A percentile compares a stretch with the other conserved stretches of the same genome.
phyloP scores from a whole-genome alignment of 2,888 invertebrate species.

The Ennomos fuscantarius region DNA sequence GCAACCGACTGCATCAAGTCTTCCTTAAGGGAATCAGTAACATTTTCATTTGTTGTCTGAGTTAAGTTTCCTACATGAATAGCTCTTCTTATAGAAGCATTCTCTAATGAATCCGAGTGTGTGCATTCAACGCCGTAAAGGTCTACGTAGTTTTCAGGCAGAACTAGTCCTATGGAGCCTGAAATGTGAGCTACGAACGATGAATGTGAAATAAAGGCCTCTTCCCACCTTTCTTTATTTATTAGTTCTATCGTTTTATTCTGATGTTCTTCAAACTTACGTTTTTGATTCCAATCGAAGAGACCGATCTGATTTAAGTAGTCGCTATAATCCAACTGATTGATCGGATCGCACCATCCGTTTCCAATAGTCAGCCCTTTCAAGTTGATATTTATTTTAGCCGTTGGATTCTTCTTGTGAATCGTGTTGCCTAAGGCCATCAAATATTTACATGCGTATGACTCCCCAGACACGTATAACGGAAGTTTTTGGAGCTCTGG shows the following conservation, averaged over 20 bases:
- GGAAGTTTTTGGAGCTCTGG: slow-evolving; percentile 89
- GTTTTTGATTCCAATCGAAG: slow-evolving; percentile 86
- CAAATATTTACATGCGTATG: slow-evolving; percentile 91
- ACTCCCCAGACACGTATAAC: slow-evolving; percentile 95
- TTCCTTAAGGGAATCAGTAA: background rate
- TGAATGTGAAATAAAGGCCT: slow-evolving; percentile 70
- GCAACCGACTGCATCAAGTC: slow-evolving; percentile 22
- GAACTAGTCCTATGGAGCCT: no score
- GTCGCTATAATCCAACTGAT: slow-evolving; percentile 91
- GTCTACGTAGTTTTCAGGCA: no score
- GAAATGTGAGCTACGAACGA: no score
- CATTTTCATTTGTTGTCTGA: background rate
- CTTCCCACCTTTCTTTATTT: slow-evolving; percentile 84
- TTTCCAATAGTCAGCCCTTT: slow-evolving; percentile 91
- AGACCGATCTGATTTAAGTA: slow-evolving; percentile 92
- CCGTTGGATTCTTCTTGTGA: slow-evolving; percentile 65
- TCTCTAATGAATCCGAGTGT: background rate
- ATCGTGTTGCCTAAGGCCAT: slow-evolving; percentile 92
- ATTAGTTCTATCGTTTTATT: slow-evolving; percentile 85
- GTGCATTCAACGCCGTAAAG: no score
- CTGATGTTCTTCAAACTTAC: slow-evolving; percentile 86
- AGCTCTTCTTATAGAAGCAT: slow-evolving; percentile 4
- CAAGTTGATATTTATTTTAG: slow-evolving; percentile 45
- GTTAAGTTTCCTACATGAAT: slow-evolving; percentile 20
- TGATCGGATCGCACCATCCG: slow-evolving; percentile 90